Evolutionary conservation across 2,797 vertebrate genomes (phyloP), one percentile per base, ranked within the genome.

Genomic region (Ambastaia sidthimunki): DNA sequence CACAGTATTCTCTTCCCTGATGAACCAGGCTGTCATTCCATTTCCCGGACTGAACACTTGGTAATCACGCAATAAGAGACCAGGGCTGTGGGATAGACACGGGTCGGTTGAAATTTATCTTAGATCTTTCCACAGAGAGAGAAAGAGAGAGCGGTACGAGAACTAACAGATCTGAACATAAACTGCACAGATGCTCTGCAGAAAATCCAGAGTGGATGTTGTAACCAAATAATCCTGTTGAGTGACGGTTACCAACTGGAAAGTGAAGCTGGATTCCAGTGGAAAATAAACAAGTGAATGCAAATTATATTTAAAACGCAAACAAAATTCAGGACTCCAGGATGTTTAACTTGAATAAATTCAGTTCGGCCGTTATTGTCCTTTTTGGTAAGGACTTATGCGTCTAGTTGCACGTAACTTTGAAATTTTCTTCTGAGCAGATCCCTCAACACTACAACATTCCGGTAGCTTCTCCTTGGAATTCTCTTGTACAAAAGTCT

Each of bases 391-490:
- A 79, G 66, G 72, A 12, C 34, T 21, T 54, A 12, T 18, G 41
- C n/a, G 47, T 74, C 52, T 11, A 1, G 41, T 75, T 72, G 70
- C 37, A 75, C 47, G 85, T 82, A 76, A 90, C 80, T 28, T 23
- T 11, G 85, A 81, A 86, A 85, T 89, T 81, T 76, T 74, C 80
- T 88, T 81, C 73, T 80, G 23, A 74, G 79, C 1, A 84, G 87
- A 85, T 89, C 83, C 83, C 85, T 76, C 83, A 57, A 93, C 93
- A 93, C 93, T 94, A 94, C 88, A 89, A 80, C 85, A 84, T 90
- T 89, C 86, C 85, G 71, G 80, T 87, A 83, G 89, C 59, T 88
- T 84, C 80, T 63, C 76, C 47, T 79, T 66, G 25, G 67, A 78
- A 31, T 63, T 52, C 19, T 69, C 31, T 74, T n/a, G 71, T 74